Evolutionary conservation across 2,113 vertebrate species (phyloP).

Genomic region (Aptenodytes patagonicus): DNA sequence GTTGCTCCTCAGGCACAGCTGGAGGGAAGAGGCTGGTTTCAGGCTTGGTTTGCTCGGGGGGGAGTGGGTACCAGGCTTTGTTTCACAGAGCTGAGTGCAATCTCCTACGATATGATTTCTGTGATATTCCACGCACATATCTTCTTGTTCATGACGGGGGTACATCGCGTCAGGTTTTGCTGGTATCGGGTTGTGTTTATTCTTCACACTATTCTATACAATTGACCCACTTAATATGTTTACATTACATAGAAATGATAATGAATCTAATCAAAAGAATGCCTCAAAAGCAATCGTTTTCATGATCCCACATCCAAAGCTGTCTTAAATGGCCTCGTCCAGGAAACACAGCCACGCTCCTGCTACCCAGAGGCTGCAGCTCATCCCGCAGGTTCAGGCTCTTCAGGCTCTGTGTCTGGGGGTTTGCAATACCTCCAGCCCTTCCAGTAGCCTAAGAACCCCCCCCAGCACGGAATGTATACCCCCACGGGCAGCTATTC

Average conservation of each 20-base stretch:
- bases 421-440: neutral
- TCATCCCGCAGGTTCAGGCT: rapidly evolving
- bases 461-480: too few species aligned
- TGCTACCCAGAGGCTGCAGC: neutral
- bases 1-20: neutral
- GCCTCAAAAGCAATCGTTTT: neutral
- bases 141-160: rapidly evolving
- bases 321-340: rapidly evolving
- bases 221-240: neutral
- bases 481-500: neutral
- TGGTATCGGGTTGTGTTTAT: neutral
- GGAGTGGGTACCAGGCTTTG: neutral
- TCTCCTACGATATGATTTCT: rapidly evolving
- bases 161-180: neutral
- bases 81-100: neutral
- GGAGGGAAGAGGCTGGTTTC: neutral
- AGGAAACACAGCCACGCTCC: neutral
- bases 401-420: neutral
- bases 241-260: neutral
- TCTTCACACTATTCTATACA: rapidly evolving
- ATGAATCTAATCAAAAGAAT: neutral
- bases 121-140: rapidly evolving
- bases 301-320: neutral
- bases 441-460: neutral
- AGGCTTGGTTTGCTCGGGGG: neutral